Evolutionary conservation across 2,888 invertebrate genomes (phyloP).

Genomic region (Choristoneura rosaceana): DNA sequence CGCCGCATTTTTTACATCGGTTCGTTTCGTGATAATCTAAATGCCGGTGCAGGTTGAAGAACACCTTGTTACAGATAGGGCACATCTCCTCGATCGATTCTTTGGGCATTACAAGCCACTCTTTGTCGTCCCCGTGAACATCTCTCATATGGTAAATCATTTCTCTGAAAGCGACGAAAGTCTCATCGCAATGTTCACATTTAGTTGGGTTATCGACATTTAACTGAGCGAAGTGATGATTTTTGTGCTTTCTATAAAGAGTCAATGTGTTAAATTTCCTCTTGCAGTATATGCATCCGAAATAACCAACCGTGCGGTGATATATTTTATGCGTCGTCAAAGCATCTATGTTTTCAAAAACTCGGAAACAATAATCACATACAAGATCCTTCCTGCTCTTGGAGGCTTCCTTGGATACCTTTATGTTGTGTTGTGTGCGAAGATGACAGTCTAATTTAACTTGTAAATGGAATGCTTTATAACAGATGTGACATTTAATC

Average conservation of each 20-base stretch:
- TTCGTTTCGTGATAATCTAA: slow-evolving; percentile 79
- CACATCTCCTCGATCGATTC: slow-evolving; percentile 75
- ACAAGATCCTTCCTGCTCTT: slow-evolving; percentile 67
- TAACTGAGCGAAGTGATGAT: slow-evolving; percentile 72
- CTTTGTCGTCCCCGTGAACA: slow-evolving; percentile 75
- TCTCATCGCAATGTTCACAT: slow-evolving; percentile 83
- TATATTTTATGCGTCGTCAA: slow-evolving; percentile 74
- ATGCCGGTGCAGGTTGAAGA: slow-evolving; percentile 77
- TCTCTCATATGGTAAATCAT: slow-evolving; percentile 82
- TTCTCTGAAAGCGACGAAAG: slow-evolving; percentile 82
- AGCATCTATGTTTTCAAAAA: slow-evolving; percentile 77
- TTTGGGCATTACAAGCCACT: slow-evolving; percentile 78
- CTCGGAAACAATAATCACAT: slow-evolving; percentile 80
- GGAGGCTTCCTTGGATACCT: slow-evolving; percentile 59
- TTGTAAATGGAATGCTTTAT: slow-evolving; percentile 80
- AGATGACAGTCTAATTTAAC: slow-evolving; percentile 81
- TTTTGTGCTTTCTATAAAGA: slow-evolving; percentile 81
- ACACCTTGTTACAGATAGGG: slow-evolving; percentile 74
- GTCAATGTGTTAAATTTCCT: slow-evolving; percentile 82
- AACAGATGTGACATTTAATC: slow-evolving; percentile 78
- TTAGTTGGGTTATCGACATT: slow-evolving; percentile 77
- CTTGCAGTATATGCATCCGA: slow-evolving; percentile 81
- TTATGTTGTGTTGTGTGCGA: slow-evolving; percentile 71
- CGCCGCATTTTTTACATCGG: slow-evolving; percentile 77
- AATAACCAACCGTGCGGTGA: slow-evolving; percentile 75